Percentiles rank a stretch among this genome's conserved stretches.
Evolutionary conservation across 1,140 invertebrate species (phyloP).

Genomic region (Drosophila ficusphila): DNA sequence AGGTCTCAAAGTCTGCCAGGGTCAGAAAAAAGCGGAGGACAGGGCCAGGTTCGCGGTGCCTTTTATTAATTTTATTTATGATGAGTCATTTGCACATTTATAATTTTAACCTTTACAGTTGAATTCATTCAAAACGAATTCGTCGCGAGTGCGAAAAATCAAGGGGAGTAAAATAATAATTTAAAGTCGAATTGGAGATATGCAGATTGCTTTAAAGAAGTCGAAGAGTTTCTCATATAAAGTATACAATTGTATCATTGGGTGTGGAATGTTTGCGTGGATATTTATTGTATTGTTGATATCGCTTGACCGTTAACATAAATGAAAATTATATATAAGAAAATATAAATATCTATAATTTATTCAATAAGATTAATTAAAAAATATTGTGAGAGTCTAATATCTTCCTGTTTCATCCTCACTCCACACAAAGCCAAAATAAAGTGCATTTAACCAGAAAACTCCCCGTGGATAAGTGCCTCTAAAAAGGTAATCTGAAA

Average conservation of each 20-base stretch:
- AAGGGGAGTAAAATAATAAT: constrained; percentile 22
- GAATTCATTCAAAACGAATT: constrained; percentile 81
- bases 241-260: neutral
- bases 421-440: constrained; percentile 6
- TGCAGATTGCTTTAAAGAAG: constrained; percentile 4
- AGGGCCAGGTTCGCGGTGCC: constrained; percentile 50
- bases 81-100: constrained; percentile 84
- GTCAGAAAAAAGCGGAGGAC: constrained; percentile 23
- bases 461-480: constrained; percentile 5
- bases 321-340: neutral
- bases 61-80: constrained; percentile 84
- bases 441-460: constrained; percentile 21
- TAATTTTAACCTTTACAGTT: constrained; percentile 84
- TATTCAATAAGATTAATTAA: no score
- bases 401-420: neutral
- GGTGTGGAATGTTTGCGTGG: neutral
- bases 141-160: constrained; percentile 30
- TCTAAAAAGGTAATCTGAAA: constrained; percentile 48
- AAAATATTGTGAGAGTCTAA: no score
- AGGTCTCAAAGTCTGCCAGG: constrained; percentile 46
- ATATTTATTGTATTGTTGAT: constrained; percentile 13
- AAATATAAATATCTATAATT: neutral
- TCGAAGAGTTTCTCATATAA: constrained; percentile 7
- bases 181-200: neutral
- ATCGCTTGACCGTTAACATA: constrained; percentile 11